Base-by-base conservation (phyloP, 2,797 vertebrate genomes). In the Odontamblyopus rebecca region DNA sequence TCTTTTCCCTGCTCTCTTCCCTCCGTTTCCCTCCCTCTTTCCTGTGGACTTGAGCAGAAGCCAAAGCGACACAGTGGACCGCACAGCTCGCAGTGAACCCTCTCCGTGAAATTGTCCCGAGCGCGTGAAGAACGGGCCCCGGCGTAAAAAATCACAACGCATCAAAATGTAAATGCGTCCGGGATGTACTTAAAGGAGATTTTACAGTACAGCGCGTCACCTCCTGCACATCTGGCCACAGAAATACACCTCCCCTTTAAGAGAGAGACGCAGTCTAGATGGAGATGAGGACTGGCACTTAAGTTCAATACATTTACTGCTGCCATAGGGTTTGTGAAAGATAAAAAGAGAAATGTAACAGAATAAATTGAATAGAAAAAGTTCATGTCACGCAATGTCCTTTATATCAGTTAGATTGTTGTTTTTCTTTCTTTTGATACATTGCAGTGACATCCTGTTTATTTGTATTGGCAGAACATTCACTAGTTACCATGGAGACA, bases 91-190 rank as follows among this genome's bases (percentile, higher is more conserved):
- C 50, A 41, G 75, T 73, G 75, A 82, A 18, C 65, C 68, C 66
- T 30, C 71, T 57, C 76, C 80, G 78, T 87, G 82, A 86, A 87
- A 88, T 88, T 7, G 74, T 83, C 76, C 73, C 7, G 70, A 77
- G 72, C 72, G 65, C 35, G 30, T 71, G 73, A 53, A 79, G 67
- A 84, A 78, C 54, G 5, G 70, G 77, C 68, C 75, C 61, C 23
- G 70, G 69, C 82, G 82, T 81, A 76, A 73, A 79, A 63, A 89
- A 86, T 84, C 72, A 73, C 48, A 78, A 72, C 77, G 71, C 86
- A 85, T 85, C 72, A 69, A 85, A 88, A 87, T 87, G 78, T 50
- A 82, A 87, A 87, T 84, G 59, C 48, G 70, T 61, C 54, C 23
- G 44, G 74, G 54, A 71, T 73, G 53, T 65, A 62, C 63, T 63